Base-by-base conservation (phyloP, 2,888 invertebrate genomes). In the Caenorhabditis virilis region DNA sequence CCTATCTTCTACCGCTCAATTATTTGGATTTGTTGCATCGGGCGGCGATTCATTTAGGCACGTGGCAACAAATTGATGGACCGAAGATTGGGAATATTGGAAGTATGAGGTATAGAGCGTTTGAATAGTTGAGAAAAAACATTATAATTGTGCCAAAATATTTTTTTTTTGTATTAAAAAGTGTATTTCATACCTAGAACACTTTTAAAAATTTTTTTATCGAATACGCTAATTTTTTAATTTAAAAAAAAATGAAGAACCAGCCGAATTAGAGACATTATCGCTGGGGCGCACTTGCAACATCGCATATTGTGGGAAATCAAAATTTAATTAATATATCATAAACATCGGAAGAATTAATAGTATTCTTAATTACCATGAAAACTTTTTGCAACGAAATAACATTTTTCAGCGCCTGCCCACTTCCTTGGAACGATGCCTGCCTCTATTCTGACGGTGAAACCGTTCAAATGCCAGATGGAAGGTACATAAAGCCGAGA, bases 21-120 rank as follows among this genome's bases (percentile, higher is more conserved):
- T 91, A 92, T 83, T 90, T 92, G 81, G 95, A 97, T 86, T 89
- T 91, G 33, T 86, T 95, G 63, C 95, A 97, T 61, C 67, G 76
- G 2, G 87, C 90, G 39, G 79, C 79, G 0, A 85, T 91, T 46
- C 95, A 97, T 85, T 88, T 95, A 46, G 95, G 95, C 3, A 86
- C 88, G 58, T 93, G 92, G 89, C 87, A 88, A 30, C 86, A 87
- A 78, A 59, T 72, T 18, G 67, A 66, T 30, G 70, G 67, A 16
- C 69, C 72, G 1, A 45, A 55, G 45, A 48, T 69, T 23, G 67
- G 67, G 0, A 63, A 69, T 23, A 72, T 66, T 5, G 72, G 69
- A 20, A 53, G 53, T 35, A 65, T 65, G 59, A 56, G 36, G 50
- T 42, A 22, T 20, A 13, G 2, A 18, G 4, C 6, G 13, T 30